phyloP scores from a whole-genome alignment of 1,140 invertebrate species.

The Trachymyrmex cornetzi region DNA sequence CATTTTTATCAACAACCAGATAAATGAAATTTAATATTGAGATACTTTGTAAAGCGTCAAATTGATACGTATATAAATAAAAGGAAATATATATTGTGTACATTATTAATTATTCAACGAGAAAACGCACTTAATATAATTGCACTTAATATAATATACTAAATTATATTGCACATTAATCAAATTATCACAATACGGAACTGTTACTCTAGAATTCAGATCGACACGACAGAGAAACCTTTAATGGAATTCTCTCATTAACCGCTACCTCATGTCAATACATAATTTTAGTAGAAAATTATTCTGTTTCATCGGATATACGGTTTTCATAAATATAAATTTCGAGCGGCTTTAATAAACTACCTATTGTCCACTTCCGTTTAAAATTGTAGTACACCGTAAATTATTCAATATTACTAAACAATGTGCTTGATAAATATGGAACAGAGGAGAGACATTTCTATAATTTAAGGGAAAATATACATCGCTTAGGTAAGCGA shows the following conservation, averaged over 20 bases:
- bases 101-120: conserved; percentile 4
- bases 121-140: conserved; percentile 37
- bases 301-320: not conserved
- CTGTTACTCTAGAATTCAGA: not conserved
- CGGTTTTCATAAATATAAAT: conserved; percentile 40
- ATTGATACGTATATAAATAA: conserved; percentile 8
- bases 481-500: not conserved
- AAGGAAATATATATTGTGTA: not conserved
- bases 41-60: not conserved
- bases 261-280: not conserved
- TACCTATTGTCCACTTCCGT: conserved; percentile 2
- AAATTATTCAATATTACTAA: conserved; percentile 71
- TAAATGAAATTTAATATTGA: conserved; percentile 29
- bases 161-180: conserved; percentile 36
- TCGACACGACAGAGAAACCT: not conserved
- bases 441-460: not conserved
- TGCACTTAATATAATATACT: conserved; percentile 10
- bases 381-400: conserved; percentile 44
- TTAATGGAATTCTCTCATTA: conserved; percentile 35
- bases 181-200: not conserved
- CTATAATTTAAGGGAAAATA: not conserved
- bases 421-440: not conserved
- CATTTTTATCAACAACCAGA: not conserved
- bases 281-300: conserved; percentile 47
- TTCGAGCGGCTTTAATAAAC: conserved; percentile 39